Conservation (phyloP, 2,797 vertebrate genomes). For the Trematomus bernacchii region DNA sequence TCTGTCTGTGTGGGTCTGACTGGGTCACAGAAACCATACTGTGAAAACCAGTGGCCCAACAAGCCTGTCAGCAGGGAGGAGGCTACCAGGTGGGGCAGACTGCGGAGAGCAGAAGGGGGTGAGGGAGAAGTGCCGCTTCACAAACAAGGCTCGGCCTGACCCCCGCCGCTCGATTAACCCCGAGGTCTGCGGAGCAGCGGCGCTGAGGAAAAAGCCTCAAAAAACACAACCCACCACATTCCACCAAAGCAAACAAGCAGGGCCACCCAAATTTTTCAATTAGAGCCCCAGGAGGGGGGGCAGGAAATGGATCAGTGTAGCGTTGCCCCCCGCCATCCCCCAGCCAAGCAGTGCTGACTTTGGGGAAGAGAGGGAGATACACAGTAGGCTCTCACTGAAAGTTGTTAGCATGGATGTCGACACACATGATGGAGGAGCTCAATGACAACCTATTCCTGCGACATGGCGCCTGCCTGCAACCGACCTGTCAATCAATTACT, state of each 20-base stretch:
- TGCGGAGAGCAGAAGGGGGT: constrained; percentile 42
- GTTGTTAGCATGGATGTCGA: constrained; percentile 75
- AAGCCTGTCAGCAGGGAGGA: constrained; percentile 59
- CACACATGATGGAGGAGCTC: constrained; percentile 87
- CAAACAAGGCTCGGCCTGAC: constrained; percentile 67
- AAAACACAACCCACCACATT: constrained; percentile 93
- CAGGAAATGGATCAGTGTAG: constrained; percentile 91
- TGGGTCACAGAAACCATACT: constrained; percentile 54
- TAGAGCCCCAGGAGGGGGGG: constrained; percentile 88
- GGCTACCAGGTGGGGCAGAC: constrained; percentile 58
- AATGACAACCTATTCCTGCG: constrained; percentile 82
- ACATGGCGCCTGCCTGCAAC: constrained; percentile 73
- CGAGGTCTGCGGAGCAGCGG: constrained; percentile 85
- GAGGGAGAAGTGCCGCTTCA: constrained; percentile 52
- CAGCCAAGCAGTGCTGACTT: constrained; percentile 82
- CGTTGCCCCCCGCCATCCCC: constrained; percentile 76
- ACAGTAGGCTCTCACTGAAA: constrained; percentile 62
- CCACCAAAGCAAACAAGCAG: constrained; percentile 97
- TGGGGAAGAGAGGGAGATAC: constrained; percentile 81
- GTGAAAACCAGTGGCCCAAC: constrained; percentile 64
- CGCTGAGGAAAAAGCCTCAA: constrained; percentile 91
- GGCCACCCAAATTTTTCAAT: constrained; percentile 99
- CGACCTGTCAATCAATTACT: constrained; percentile 62
- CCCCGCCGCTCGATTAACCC: constrained; percentile 75
- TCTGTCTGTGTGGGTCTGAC: constrained; percentile 44